Evolutionary conservation across 2,113 vertebrate species (phyloP), one percentile per base, ranked within the genome.

Genomic region (Procavia capensis): DNA sequence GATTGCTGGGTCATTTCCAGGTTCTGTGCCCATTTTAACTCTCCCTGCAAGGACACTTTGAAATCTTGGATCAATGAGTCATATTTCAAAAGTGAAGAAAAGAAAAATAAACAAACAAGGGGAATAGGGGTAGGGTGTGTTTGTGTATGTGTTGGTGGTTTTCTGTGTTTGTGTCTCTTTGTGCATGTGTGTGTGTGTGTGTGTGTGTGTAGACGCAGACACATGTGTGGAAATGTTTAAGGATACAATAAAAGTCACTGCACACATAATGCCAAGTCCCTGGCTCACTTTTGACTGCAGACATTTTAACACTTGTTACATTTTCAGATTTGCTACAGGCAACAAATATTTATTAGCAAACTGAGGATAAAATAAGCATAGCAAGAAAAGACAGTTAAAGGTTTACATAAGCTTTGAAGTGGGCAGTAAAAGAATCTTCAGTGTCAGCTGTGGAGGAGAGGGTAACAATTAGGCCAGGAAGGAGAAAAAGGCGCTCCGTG

Each of bases 341-440:
- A 94, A 88, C 82, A 96, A 95, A 94, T 96, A 92, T 93, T 93
- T 88, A 94, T 95, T 85, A 94, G 88, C 63, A 93, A 90, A 85
- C 54, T 54, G 64, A 81, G 39, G 80, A 39, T n/a, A 78, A 90
- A 95, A 78, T 61, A 74, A 95, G 74, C 75, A 20, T 7, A 24
- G 83, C 0, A 4, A 90, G 91, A 82, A 94, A 24, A 96, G 89
- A 90, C 72, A 92, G 94, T 74, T 59, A 74, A 63, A 88, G 84
- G 96, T 36, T 91, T 66, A 76, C 39, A 57, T 31, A 78, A 79
- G 59, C 45, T 85, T 93, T 47, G 70, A 59, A 45, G 72, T 39
- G 0, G 0, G 74, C 80, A 86, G 25, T 24, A 43, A 84, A 78
- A 22, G 25, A 94, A 88, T 5, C 76, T 86, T 74, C 50, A 7